Evolutionary conservation across 2,113 vertebrate species (phyloP), one percentile per base, ranked within the genome.

Genomic region (Pelecanoides urinatrix): DNA sequence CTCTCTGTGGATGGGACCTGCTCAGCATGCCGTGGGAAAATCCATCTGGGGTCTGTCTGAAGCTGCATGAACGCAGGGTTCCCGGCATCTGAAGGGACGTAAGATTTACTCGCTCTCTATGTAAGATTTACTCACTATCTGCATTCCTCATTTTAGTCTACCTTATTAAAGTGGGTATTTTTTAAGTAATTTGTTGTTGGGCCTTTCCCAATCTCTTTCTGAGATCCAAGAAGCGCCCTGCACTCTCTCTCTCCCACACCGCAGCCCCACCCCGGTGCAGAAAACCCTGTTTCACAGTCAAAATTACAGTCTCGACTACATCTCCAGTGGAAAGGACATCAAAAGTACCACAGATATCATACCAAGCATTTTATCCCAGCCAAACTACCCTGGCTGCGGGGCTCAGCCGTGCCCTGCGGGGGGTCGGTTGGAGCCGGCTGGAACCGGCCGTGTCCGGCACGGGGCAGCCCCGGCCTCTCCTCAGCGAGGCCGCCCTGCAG

Each of bases 351-450:
- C 32, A 82, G 44, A n/a, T 42, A 80, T 16, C 22, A 23, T 11
- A n/a, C 11, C n/a, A 72, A 72, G 30, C 6, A 18, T 70, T 68
- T 94, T 72, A 55, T 21, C 17, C 10, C 13, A 53, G 27, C 6
- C 70, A 82, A 66, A 42, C 6, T 10, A 40, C 10, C 13, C 18
- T 9, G 16, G 1, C 22, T 11, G 36, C 1, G 3, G 50, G 13
- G 8, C 25, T 25, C 13, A 40, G 11, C 13, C 1, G 0, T 45
- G 16, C 27, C 29, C 47, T 40, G n/a, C 0, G 1, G 25, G 61
- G 52, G 11, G 4, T 20, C 0, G 0, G 1, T 29, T 40, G 36
- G 34, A 58, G 21, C 4, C 2, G 0, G 8, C 32, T 78, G 32
- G 50, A 72, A 21, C 22, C 1, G 1, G 2, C 32, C 36, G 26